Evolutionary conservation across 1,140 invertebrate genomes (phyloP).

Genomic region (Drosophila santomea): DNA sequence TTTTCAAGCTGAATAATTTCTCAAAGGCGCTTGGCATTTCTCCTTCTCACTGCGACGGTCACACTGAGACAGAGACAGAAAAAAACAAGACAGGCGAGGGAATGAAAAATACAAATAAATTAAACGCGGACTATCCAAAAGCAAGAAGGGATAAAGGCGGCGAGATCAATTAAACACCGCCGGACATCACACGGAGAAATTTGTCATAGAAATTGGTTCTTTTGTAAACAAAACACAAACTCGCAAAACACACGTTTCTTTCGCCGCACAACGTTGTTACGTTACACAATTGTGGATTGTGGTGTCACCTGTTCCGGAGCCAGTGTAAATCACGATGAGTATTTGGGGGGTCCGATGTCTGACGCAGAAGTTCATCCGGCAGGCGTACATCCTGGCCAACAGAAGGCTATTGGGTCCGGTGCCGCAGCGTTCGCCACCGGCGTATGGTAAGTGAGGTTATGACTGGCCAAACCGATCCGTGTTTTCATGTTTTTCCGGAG

Average conservation of each 20-base stretch:
- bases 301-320: constrained; percentile 22
- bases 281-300: constrained; percentile 59
- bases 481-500: constrained; percentile 9
- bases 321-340: constrained; percentile 64
- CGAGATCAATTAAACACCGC: constrained; percentile 19
- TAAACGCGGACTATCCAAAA: neutral
- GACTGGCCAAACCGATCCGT: neutral
- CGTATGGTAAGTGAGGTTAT: constrained; percentile 59
- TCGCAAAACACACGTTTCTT: constrained; percentile 29
- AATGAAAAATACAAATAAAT: constrained; percentile 28
- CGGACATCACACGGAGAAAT: constrained; percentile 48
- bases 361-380: constrained; percentile 65
- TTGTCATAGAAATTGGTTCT: constrained; percentile 44
- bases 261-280: neutral
- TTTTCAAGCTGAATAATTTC: neutral
- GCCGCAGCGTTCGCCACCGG: constrained; percentile 22
- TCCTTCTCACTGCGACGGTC: neutral
- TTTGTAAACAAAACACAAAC: constrained; percentile 36
- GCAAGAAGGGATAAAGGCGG: constrained; percentile 5
- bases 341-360: constrained; percentile 65
- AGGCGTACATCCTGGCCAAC: constrained; percentile 70
- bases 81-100: constrained; percentile 21
- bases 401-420: constrained; percentile 32
- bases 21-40: neutral
- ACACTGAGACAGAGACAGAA: constrained; percentile 25